These are phyloP conservation scores for Gambusia affinis DNA, from an alignment of 2,113 vertebrate species.

Conservation along the genomic window DNA sequence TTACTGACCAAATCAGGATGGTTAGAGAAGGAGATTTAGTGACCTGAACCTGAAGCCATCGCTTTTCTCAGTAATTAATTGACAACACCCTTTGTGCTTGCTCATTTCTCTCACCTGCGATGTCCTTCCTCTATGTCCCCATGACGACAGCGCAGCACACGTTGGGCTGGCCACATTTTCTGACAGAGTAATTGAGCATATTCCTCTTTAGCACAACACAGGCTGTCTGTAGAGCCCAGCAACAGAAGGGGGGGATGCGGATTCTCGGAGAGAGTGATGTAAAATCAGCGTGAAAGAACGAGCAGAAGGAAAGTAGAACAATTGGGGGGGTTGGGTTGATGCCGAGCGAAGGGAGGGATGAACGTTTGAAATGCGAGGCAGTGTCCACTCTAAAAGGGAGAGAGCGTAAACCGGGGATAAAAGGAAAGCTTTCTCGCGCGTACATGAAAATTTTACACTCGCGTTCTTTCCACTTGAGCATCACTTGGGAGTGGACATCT, in stretches of 20 bases:
- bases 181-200: conserved; percentile 66
- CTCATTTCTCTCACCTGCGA: background rate
- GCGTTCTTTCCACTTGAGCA: conserved; percentile 30
- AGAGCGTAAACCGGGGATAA: conserved; percentile 17
- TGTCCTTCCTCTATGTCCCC: conserved; percentile 8
- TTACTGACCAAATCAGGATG: background rate
- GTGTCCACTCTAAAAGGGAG: conserved; percentile 22
- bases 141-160: conserved; percentile 11
- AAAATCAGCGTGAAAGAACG: conserved; percentile 41
- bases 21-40: conserved; percentile 4
- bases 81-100: background rate
- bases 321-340: background rate
- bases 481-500: conserved; percentile 12
- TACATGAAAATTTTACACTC: conserved; percentile 50
- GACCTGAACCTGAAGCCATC: conserved; percentile 7
- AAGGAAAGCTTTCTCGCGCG: conserved; percentile 25
- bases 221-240: conserved; percentile 2
- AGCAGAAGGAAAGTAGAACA: conserved; percentile 5
- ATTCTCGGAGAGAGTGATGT: conserved; percentile 20
- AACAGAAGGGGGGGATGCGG: conserved; percentile 25
- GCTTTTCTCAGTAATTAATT: conserved; percentile 24
- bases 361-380: conserved; percentile 22
- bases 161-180: conserved; percentile 16
- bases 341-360: conserved; percentile 30
- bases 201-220: conserved; percentile 33